Evolutionary conservation across 2,113 vertebrate genomes (phyloP).

Genomic region (Pygoscelis adeliae): DNA sequence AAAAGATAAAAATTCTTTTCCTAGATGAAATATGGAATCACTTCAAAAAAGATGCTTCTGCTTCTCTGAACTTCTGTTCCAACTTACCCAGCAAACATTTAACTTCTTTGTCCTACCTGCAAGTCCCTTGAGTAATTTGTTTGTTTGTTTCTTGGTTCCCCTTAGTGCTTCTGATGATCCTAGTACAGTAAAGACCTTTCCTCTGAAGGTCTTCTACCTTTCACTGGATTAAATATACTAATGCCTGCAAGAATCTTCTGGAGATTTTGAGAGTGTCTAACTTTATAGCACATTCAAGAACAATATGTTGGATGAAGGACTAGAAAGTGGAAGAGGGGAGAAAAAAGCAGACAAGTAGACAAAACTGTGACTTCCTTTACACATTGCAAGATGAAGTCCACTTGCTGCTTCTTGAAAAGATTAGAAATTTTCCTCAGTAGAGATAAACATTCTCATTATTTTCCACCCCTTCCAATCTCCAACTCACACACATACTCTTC

Average conservation of each 20-base stretch:
- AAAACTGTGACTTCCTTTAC: neutral
- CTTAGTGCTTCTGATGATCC: neutral
- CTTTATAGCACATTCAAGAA: neutral
- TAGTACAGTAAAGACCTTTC: neutral
- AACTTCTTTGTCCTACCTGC: neutral
- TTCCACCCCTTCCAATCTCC: neutral
- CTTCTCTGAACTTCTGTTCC: neutral
- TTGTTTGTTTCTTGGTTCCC: neutral
- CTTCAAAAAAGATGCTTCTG: neutral
- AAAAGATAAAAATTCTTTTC: neutral
- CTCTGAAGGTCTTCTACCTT: neutral
- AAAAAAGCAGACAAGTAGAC: rapidly evolving
- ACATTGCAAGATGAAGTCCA: neutral
- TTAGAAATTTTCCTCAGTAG: neutral
- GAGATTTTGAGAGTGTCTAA: neutral
- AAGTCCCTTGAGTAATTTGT: neutral
- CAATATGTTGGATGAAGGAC: neutral
- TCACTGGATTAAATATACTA: neutral
- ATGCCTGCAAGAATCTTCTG: neutral
- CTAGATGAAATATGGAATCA: neutral
- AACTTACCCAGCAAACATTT: neutral
- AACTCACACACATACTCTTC: neutral
- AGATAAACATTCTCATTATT: neutral
- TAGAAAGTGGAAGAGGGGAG: neutral
- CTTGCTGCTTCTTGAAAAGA: neutral